Evolutionary conservation across 2,888 invertebrate species (phyloP), one percentile per base, ranked within the genome.

Genomic region (Quadroppia sp.): DNA sequence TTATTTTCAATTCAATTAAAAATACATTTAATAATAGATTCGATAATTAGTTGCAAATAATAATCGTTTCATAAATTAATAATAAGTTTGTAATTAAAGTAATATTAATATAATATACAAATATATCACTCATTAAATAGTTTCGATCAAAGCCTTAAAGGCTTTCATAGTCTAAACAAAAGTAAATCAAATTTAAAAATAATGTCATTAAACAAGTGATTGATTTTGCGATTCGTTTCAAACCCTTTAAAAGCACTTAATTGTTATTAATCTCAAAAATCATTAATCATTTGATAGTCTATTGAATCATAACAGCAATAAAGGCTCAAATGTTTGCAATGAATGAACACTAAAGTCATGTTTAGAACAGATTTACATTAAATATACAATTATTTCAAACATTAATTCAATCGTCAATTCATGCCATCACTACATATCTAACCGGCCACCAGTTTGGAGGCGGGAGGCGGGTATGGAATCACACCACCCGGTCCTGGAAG

Each of bases 401-500:
- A 45, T 45, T 45, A 45, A 45, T 17, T 17, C 45, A 45, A 11
- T n/a, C 3, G 6, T 50, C 20, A 36, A 7, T 36, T 36, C 4
- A 36, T 9, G 4, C 36, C 9, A 36, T 7, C 9, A 36, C 9
- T 36, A 36, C 36, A 45, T 25, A 17, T 4, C 71, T 76, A 45
- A 72, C 64, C 64, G n/a, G 64, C 64, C 32, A 36, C 64, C 4
- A 36, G 20, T 64, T 64, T 64, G 20, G 36, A 15, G n/a, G 36
- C n/a, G 64, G 30, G 30, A 4, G 70, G 53, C 28, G 70, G 53
- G 15, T 61, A 74, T 25, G 77, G 81, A 53, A 85, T 81, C 67
- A 97, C 89, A 20, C 97, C 98, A 36, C 98, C 98, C 1, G 92
- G 90, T 23, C 94, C 94, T 4, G 98, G 95, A 72, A 99, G 86